These are phyloP conservation scores for Pasiphila rectangulata DNA, from an alignment of 2,888 invertebrate species.

Conservation along the genomic window DNA sequence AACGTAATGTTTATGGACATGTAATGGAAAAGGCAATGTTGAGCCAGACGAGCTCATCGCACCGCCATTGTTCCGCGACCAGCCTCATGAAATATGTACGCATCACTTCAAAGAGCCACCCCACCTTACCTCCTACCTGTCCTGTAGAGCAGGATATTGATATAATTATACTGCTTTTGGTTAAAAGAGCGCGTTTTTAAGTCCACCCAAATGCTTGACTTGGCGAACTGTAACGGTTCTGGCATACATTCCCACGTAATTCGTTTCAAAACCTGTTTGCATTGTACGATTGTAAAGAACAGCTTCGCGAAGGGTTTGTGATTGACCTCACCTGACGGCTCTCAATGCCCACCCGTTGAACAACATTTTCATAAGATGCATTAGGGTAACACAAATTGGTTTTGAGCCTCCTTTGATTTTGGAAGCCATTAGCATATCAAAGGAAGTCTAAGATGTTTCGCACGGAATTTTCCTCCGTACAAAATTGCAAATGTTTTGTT, in stretches of 20 bases:
- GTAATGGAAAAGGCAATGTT: conserved; percentile 48
- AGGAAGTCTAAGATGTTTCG: conserved; percentile 3
- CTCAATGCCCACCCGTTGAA: conserved; percentile 13
- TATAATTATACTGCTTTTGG: conserved; percentile 23
- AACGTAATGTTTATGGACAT: conserved; percentile 29
- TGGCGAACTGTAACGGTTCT: conserved; percentile 42
- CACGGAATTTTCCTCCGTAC: conserved; percentile 8
- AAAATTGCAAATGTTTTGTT: neutral
- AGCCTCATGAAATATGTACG: conserved; percentile 76
- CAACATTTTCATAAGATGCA: conserved; percentile 11
- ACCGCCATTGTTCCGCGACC: conserved; percentile 69
- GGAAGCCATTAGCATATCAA: conserved; percentile 23
- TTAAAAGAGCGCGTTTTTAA: conserved; percentile 1
- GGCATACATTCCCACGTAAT: conserved; percentile 49
- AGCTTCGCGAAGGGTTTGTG: conserved; percentile 34
- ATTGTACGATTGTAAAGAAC: conserved; percentile 46
- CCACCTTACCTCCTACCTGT: conserved; percentile 36
- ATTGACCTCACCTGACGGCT: conserved; percentile 21
- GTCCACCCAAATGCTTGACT: conserved; percentile 29
- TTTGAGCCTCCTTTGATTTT: conserved; percentile 24
- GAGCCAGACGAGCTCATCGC: conserved; percentile 72
- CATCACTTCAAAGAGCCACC: conserved; percentile 65
- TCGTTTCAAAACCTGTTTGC: conserved; percentile 52
- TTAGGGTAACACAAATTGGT: conserved; percentile 15
- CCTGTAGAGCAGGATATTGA: conserved; percentile 35